Evolutionary conservation across 1,140 invertebrate genomes (phyloP).

Genomic region (Heliothis subflexa): DNA sequence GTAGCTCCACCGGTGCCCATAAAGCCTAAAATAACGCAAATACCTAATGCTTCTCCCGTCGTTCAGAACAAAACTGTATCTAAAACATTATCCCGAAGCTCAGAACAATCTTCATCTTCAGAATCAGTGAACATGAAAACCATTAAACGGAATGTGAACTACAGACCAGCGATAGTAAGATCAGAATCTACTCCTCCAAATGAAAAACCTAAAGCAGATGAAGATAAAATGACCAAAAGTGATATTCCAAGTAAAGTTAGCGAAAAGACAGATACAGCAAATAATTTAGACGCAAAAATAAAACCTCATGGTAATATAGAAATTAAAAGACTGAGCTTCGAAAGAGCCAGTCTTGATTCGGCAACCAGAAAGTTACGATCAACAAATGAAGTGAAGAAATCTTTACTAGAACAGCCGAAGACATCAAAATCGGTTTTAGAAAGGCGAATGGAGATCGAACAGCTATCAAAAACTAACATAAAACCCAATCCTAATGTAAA

Average conservation of each 20-base stretch:
- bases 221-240: slow-evolving; percentile 46
- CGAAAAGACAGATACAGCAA: slow-evolving; percentile 38
- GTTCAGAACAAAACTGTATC: slow-evolving; percentile 59
- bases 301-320: slow-evolving; percentile 74
- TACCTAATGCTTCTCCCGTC: slow-evolving; percentile 51
- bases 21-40: slow-evolving; percentile 79
- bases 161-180: slow-evolving; percentile 60
- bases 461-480: slow-evolving; percentile 70
- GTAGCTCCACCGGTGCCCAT: slow-evolving; percentile 80
- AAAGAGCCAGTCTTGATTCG: slow-evolving; percentile 84
- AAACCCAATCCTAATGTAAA: slow-evolving; percentile 62
- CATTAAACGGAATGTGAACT: slow-evolving; percentile 67
- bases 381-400: slow-evolving; percentile 56
- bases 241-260: slow-evolving; percentile 35
- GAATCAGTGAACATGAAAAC: slow-evolving; percentile 67
- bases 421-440: slow-evolving; percentile 82
- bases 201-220: slow-evolving; percentile 53
- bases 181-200: slow-evolving; percentile 66
- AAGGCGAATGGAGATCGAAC: slow-evolving; percentile 83
- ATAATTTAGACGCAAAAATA: slow-evolving; percentile 43
- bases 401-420: slow-evolving; percentile 53
- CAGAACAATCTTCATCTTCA: slow-evolving; percentile 63
- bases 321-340: slow-evolving; percentile 82
- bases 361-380: slow-evolving; percentile 73
- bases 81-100: slow-evolving; percentile 56